These are phyloP conservation scores for Aepyceros melampus DNA, from an alignment of 2,113 vertebrate genomes.

Conservation along the genomic window DNA sequence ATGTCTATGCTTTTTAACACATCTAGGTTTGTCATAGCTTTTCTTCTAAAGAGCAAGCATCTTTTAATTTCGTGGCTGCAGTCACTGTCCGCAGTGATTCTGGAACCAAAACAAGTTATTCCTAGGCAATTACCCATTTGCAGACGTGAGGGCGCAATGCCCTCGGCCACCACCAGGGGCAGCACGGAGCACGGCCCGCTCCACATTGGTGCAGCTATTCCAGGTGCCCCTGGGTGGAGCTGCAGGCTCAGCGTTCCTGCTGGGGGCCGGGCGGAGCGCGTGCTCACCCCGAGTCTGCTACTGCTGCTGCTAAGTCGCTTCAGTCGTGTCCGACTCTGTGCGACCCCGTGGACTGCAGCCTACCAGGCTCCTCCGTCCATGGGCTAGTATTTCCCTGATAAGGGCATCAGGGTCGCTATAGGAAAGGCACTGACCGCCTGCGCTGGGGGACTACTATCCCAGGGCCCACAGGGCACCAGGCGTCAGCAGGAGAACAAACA, in stretches of 20 bases:
- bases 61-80: not conserved
- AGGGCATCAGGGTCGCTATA: not conserved
- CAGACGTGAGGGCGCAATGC: not conserved
- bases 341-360: no score
- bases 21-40: not conserved
- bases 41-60: not conserved
- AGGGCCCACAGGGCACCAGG: not conserved
- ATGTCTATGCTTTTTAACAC: not conserved
- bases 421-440: not conserved
- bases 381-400: not conserved
- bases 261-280: not conserved
- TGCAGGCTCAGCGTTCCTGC: not conserved
- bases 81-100: not conserved
- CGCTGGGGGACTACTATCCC: not conserved
- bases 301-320: no score
- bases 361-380: no score
- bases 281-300: no score
- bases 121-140: not conserved
- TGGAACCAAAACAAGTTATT: not conserved
- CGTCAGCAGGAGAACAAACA: not conserved
- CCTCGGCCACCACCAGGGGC: not conserved
- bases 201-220: not conserved
- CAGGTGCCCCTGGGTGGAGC: not conserved
- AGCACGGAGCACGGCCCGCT: not conserved
- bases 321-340: no score